phyloP scores from a whole-genome alignment of 2,113 vertebrate genomes.

The Cercocebus atys region DNA sequence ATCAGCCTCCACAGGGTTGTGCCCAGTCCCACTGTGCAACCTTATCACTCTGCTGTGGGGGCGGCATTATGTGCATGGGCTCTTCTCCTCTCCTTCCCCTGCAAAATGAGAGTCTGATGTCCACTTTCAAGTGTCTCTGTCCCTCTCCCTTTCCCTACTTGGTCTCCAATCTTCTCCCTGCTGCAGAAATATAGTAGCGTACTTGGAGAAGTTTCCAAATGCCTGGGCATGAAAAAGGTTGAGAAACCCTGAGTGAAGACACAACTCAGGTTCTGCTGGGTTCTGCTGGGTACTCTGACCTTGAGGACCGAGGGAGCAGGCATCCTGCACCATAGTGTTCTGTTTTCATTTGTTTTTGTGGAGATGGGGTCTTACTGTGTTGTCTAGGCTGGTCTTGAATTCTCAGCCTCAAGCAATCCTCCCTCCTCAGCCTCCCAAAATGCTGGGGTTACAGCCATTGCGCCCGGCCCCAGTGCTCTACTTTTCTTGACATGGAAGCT shows the following conservation, averaged over 20 bases:
- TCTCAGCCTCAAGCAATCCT: no score
- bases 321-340: background rate
- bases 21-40: background rate
- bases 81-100: background rate
- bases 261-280: background rate
- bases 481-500: background rate
- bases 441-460: no score
- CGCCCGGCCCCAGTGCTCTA: background rate
- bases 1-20: background rate
- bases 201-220: background rate
- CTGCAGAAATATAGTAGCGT: background rate
- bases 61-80: rapidly evolving
- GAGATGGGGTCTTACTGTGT: no score
- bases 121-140: background rate
- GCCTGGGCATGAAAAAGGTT: background rate
- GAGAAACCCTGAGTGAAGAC: background rate
- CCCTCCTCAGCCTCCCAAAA: no score
- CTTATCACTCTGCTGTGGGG: no score
- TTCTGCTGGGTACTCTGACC: background rate
- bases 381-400: no score
- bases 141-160: background rate
- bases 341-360: no score
- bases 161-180: background rate
- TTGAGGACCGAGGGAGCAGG: background rate
- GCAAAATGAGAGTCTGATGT: background rate